Conservation (phyloP, 2,888 invertebrate genomes). For the Netelia inedita region DNA sequence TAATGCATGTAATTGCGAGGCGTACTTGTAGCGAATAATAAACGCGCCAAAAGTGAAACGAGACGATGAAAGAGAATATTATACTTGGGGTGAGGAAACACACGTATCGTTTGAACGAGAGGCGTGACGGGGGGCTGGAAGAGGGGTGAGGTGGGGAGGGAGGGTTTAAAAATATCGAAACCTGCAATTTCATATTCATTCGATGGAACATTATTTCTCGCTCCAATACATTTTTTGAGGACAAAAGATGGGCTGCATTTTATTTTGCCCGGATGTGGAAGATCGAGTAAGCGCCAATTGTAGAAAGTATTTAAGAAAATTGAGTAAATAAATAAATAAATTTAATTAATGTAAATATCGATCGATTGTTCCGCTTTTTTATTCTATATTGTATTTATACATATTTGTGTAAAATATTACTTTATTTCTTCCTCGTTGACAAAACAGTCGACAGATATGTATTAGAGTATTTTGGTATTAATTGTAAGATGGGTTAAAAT, state of each 20-base stretch:
- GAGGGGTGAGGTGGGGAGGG: neutral
- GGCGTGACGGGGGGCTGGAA: slow-evolving; percentile 9
- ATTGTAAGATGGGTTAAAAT: too few relatives aligned
- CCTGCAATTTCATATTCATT: slow-evolving; percentile 53
- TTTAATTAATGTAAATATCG: too few relatives aligned
- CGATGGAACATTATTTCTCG: slow-evolving; percentile 23
- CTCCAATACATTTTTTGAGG: slow-evolving; percentile 22
- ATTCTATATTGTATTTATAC: too few relatives aligned
- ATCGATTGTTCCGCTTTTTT: too few relatives aligned
- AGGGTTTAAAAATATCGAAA: slow-evolving; percentile 35
- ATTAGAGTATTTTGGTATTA: too few relatives aligned
- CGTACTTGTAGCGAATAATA: slow-evolving; percentile 56
- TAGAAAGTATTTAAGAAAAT: neutral
- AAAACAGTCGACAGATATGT: too few relatives aligned
- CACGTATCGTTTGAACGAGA: neutral
- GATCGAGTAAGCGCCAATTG: neutral
- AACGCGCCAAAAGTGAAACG: slow-evolving; percentile 61
- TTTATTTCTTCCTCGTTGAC: too few relatives aligned
- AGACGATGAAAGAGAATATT: slow-evolving; percentile 43
- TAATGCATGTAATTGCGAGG: slow-evolving; percentile 61
- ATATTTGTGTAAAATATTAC: too few relatives aligned
- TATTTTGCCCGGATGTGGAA: neutral
- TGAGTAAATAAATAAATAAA: neutral
- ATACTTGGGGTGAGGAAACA: neutral
- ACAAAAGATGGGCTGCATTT: neutral